These are phyloP conservation scores for Wiebesia pumilae DNA, from an alignment of 1,140 invertebrate genomes.

Conservation along the genomic window DNA sequence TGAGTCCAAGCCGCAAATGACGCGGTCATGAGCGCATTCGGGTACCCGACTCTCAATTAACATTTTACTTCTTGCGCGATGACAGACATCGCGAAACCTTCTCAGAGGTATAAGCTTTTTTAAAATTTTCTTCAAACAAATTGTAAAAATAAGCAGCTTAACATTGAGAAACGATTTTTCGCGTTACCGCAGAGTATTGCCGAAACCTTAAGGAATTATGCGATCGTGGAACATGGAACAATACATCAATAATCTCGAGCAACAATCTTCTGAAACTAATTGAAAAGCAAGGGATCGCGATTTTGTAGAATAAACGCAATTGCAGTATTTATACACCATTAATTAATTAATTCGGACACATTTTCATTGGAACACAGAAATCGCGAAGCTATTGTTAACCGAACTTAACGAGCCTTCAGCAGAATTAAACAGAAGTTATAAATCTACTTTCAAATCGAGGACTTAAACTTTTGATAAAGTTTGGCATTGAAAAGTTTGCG, in stretches of 20 bases:
- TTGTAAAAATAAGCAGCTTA: background rate
- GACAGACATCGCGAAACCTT: background rate
- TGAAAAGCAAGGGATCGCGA: background rate
- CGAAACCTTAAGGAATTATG: background rate
- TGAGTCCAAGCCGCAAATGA: background rate
- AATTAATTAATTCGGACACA: too few species aligned
- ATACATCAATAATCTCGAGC: too few species aligned
- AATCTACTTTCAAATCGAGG: background rate
- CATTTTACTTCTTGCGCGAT: background rate
- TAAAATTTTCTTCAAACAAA: background rate
- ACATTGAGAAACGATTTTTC: background rate
- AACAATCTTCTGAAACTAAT: background rate
- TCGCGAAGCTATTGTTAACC: too few species aligned
- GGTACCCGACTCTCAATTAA: background rate
- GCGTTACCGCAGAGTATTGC: background rate
- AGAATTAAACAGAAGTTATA: background rate
- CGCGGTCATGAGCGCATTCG: background rate
- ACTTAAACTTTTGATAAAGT: background rate
- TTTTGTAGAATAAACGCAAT: too few species aligned
- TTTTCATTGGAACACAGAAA: too few species aligned
- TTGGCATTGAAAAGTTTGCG: background rate
- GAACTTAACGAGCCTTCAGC: background rate
- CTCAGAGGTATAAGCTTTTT: background rate
- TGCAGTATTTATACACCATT: too few species aligned
- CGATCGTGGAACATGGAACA: background rate